phyloP scores from a whole-genome alignment of 2,888 invertebrate genomes.

The Lypha dubia region DNA sequence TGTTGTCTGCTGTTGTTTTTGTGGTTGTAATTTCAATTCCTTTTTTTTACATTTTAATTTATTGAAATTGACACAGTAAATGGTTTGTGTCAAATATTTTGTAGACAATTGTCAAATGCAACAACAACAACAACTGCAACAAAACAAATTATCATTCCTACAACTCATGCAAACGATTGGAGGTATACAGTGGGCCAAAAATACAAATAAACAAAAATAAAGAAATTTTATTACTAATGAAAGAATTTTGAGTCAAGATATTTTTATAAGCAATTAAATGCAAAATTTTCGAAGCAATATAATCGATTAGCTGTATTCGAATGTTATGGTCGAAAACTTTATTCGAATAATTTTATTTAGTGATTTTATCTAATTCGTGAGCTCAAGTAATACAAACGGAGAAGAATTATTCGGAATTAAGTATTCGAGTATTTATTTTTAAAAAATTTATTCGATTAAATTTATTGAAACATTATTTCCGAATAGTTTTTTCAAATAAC shows the following conservation, averaged over 20 bases:
- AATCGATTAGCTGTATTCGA: background rate
- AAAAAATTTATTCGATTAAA: too few species aligned
- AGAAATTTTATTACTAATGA: background rate
- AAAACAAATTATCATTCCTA: slow-evolving; percentile 45
- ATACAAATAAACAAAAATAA: background rate
- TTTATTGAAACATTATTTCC: too few species aligned
- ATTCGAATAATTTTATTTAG: too few species aligned
- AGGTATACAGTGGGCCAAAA: slow-evolving; percentile 27
- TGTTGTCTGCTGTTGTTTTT: slow-evolving; percentile 22
- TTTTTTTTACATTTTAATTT: slow-evolving; percentile 52
- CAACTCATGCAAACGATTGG: slow-evolving; percentile 36
- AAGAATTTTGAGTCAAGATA: background rate
- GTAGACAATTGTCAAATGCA: slow-evolving; percentile 63
- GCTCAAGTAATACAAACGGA: too few species aligned
- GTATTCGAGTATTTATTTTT: too few species aligned
- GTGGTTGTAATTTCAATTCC: slow-evolving; percentile 38
- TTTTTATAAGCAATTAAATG: too few species aligned
- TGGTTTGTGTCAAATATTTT: slow-evolving; percentile 66
- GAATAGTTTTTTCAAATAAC: too few species aligned
- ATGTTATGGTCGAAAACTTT: too few species aligned
- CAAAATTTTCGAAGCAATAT: background rate
- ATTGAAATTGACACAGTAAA: slow-evolving; percentile 71
- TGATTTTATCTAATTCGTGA: too few species aligned
- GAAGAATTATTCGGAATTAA: too few species aligned
- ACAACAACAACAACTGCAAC: slow-evolving; percentile 13